Conservation (phyloP, 2,888 invertebrate species). For the Phortica okadai region DNA sequence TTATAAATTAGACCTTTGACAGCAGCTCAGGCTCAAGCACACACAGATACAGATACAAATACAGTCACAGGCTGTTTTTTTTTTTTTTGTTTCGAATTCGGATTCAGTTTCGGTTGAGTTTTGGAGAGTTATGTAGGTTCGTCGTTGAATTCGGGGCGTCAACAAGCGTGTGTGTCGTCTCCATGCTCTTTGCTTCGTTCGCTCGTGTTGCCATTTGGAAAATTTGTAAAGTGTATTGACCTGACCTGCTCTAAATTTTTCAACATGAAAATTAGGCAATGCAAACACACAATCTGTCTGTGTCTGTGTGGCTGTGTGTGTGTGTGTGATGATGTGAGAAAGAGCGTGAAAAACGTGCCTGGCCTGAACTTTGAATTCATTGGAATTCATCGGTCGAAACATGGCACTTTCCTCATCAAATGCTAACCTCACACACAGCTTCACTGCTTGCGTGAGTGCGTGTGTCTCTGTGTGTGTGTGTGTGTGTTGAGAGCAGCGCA, state of each 20-base stretch:
- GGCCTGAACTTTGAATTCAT: background rate
- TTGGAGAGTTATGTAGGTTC: no score
- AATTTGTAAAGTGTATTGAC: constrained; percentile 58
- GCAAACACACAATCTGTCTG: background rate
- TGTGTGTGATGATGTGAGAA: background rate
- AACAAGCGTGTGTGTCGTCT: no score
- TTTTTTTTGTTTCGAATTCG: no score
- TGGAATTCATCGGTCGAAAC: background rate
- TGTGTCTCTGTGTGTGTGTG: constrained; percentile 6
- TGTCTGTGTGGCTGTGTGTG: background rate
- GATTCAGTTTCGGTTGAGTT: no score
- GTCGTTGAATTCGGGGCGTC: no score
- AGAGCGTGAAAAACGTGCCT: constrained; percentile 1
- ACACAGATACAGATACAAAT: background rate
- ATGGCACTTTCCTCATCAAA: no score
- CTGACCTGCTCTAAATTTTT: constrained; percentile 48
- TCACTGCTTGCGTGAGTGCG: background rate
- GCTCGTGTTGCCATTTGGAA: constrained; percentile 37
- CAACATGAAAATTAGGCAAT: constrained; percentile 25
- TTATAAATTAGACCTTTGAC: constrained; percentile 33
- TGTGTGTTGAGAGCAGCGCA: background rate
- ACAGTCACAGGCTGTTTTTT: no score
- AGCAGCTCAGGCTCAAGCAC: background rate
- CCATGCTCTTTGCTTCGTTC: background rate
- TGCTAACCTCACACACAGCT: background rate